Evolutionary conservation across 2,888 invertebrate genomes (phyloP).

Genomic region (Cinara cedri): DNA sequence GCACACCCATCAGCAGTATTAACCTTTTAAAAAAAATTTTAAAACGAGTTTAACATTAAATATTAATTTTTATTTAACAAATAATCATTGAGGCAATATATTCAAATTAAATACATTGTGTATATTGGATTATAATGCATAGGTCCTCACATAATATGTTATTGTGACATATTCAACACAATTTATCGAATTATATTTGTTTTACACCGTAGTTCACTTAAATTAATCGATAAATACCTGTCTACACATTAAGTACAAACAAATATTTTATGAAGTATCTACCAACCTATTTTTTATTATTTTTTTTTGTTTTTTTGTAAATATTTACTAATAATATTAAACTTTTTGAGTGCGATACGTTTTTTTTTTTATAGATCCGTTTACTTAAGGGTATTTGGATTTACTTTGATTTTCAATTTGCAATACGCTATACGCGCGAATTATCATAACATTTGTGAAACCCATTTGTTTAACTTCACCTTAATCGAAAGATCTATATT

Average conservation of each 20-base stretch:
- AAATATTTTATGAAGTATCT: not conserved
- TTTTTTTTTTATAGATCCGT: not conserved
- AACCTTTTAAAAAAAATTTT: too few relatives aligned
- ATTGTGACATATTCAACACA: not conserved
- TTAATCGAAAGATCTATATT: slow-evolving; percentile 25
- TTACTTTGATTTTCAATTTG: slow-evolving; percentile 9
- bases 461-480: not conserved
- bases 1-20: too few relatives aligned
- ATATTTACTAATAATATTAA: slow-evolving; percentile 19
- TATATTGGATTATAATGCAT: too few relatives aligned
- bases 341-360: slow-evolving; percentile 6
- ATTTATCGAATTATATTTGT: slow-evolving; percentile 27
- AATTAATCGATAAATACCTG: not conserved
- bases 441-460: not conserved
- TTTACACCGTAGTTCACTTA: slow-evolving; percentile 15
- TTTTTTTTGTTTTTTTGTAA: slow-evolving; percentile 15
- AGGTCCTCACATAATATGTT: too few relatives aligned
- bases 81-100: too few relatives aligned
- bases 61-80: too few relatives aligned
- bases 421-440: not conserved
- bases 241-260: slow-evolving; percentile 19
- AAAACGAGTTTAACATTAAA: too few relatives aligned
- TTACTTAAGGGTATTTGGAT: slow-evolving; percentile 2
- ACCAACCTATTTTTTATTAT: not conserved
- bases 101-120: too few relatives aligned